phyloP scores from a whole-genome alignment of 1,140 invertebrate species.

The Pseudobourletiella spinata region DNA sequence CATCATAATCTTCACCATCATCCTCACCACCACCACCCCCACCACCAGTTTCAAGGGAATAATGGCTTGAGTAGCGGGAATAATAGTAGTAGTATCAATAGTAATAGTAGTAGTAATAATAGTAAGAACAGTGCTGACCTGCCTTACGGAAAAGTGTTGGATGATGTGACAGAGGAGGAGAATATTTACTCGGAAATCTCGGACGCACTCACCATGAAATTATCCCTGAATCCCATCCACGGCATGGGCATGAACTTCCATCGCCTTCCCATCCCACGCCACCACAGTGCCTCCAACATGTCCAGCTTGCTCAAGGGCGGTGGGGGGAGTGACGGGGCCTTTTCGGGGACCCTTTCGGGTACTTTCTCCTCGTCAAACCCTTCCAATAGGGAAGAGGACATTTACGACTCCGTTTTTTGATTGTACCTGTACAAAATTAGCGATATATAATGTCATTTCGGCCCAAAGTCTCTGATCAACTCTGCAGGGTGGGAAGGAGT shows the following conservation, averaged over 20 bases:
- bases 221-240: conserved; percentile 25
- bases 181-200: conserved; percentile 35
- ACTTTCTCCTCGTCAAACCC: conserved; percentile 35
- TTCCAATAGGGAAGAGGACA: conserved; percentile 32
- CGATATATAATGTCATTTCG: too few relatives aligned
- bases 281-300: conserved; percentile 25
- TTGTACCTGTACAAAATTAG: too few relatives aligned
- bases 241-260: conserved; percentile 25
- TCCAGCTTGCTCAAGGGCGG: conserved; percentile 31
- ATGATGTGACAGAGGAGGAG: conserved; percentile 33
- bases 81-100: conserved; percentile 17
- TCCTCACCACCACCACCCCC: background rate
- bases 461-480: too few relatives aligned
- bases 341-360: conserved; percentile 32
- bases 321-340: conserved; percentile 33
- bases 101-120: conserved; percentile 6
- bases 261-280: conserved; percentile 14
- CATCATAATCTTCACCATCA: conserved; percentile 3
- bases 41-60: background rate
- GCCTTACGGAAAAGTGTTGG: conserved; percentile 29
- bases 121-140: conserved; percentile 15
- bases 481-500: too few relatives aligned
- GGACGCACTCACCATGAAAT: conserved; percentile 28
- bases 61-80: conserved; percentile 5
- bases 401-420: conserved; percentile 34